Conservation (phyloP, 2,797 vertebrate genomes). For the Gymnodraco acuticeps region DNA sequence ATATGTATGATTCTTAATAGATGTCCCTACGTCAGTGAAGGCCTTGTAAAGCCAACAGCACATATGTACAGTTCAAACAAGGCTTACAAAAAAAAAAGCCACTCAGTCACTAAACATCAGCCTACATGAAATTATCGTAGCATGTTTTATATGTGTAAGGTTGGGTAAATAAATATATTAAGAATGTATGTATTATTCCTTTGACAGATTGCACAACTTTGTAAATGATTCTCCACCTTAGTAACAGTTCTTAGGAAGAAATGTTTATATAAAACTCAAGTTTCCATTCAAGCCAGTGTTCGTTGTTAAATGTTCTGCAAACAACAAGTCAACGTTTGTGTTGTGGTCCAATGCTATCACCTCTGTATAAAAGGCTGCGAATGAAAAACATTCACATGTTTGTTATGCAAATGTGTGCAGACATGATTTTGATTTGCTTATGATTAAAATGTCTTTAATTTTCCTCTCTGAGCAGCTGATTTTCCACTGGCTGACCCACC, state of each 20-base stretch:
- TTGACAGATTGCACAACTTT: constrained; percentile 11
- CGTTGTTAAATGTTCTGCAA: constrained; percentile 46
- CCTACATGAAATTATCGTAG: neutral
- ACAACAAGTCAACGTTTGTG: constrained; percentile 39
- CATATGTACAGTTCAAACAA: constrained; percentile 15
- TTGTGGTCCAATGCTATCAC: constrained; percentile 2
- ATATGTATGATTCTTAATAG: neutral
- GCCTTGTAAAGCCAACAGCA: neutral
- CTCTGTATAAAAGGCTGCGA: constrained; percentile 1
- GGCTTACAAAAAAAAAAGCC: neutral
- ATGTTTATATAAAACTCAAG: constrained; percentile 27
- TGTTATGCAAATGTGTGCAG: neutral
- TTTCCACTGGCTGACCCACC: constrained; percentile 27
- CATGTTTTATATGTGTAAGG: neutral
- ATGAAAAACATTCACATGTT: neutral
- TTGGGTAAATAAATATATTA: constrained; percentile 1
- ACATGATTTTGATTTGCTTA: constrained; percentile 22
- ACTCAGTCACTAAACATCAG: neutral
- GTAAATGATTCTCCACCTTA: constrained; percentile 4
- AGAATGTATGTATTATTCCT: constrained; percentile 12
- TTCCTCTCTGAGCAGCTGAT: constrained; percentile 21
- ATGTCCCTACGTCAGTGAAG: neutral
- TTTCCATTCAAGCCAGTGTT: constrained; percentile 51
- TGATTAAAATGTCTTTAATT: constrained; percentile 33
- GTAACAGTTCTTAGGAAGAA: neutral